phyloP scores from a whole-genome alignment of 2,113 vertebrate genomes.

The Marcusenius ussheri region DNA sequence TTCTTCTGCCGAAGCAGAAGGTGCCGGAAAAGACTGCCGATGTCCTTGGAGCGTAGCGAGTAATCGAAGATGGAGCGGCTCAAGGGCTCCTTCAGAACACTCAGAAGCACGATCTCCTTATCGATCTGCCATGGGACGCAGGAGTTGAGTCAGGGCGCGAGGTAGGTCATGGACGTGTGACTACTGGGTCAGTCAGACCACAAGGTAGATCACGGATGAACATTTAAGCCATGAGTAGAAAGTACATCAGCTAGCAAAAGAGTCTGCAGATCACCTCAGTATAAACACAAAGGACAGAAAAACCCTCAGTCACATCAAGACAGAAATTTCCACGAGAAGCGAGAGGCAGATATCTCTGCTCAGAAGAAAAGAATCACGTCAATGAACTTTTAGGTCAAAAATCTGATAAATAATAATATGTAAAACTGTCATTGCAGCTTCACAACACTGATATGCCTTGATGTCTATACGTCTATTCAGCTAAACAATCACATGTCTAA shows the following conservation, averaged over 20 bases:
- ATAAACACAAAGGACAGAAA: not conserved
- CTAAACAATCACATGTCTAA: not conserved
- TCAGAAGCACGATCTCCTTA: slow-evolving; percentile 90
- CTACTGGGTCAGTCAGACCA: not conserved
- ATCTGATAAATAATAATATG: not conserved
- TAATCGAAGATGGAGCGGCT: slow-evolving; percentile 96
- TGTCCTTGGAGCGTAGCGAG: slow-evolving; percentile 88
- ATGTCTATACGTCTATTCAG: not conserved
- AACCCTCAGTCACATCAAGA: not conserved
- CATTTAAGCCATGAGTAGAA: not conserved
- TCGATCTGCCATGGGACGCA: slow-evolving; percentile 71
- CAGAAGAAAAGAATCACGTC: not conserved
- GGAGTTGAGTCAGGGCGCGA: not conserved
- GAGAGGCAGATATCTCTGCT: not conserved
- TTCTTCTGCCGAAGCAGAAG: slow-evolving; percentile 89
- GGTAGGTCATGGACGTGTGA: not conserved
- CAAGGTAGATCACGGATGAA: not conserved
- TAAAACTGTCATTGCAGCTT: not conserved
- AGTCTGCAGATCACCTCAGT: not conserved
- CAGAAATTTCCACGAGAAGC: not conserved
- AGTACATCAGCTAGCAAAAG: not conserved
- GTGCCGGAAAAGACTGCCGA: slow-evolving; percentile 83
- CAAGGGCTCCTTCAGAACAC: slow-evolving; percentile 90
- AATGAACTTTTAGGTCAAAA: not conserved
- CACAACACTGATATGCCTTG: not conserved